Evolutionary conservation across 2,797 vertebrate species (phyloP), one percentile per base, ranked within the genome.

Genomic region (Micropoecilia bifurca): DNA sequence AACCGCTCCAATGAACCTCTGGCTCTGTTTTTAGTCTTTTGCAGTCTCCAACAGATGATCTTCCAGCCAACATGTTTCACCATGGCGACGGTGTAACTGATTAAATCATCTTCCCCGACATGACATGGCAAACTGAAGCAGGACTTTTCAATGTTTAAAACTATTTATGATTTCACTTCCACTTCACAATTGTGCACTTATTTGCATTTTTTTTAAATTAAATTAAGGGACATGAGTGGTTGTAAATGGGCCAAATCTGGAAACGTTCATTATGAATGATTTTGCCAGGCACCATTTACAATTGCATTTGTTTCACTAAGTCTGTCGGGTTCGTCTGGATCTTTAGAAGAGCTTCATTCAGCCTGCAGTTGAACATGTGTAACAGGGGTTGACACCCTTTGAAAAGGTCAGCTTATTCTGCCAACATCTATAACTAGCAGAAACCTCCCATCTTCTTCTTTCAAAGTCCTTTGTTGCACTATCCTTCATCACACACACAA

Each of bases 331-430:
- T 4, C 59, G 20, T 63, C 39, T 14, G 73, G 68, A 45, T 75
- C 71, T 41, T 79, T 79, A 85, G 88, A 80, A 82, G 61, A 63
- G 75, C 85, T 63, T 86, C 18, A 6, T 73, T 73, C 76, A 75
- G 73, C 81, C 79, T 88, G 84, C 83, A 74, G 85, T 73, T 78
- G 76, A 92, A 83, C 87, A 90, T 86, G 85, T 89, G 91, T 78
- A 87, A 78, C 50, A 36, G 61, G 82, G 71, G 76, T 53, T 86
- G 83, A 79, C 74, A n/a, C 73, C 45, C 79, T 55, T 41, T 74
- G 87, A 89, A 93, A 92, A 92, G 88, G 90, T 91, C 86, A 87
- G 55, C 76, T 85, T 78, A 83, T 90, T 83, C 89, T 75, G 1
- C 6, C 78, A 59, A 57, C 76, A 81, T 74, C 84, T 18, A 80